These are phyloP conservation scores for Connochaetes taurinus DNA, from an alignment of 2,113 vertebrate genomes.

Conservation along the genomic window DNA sequence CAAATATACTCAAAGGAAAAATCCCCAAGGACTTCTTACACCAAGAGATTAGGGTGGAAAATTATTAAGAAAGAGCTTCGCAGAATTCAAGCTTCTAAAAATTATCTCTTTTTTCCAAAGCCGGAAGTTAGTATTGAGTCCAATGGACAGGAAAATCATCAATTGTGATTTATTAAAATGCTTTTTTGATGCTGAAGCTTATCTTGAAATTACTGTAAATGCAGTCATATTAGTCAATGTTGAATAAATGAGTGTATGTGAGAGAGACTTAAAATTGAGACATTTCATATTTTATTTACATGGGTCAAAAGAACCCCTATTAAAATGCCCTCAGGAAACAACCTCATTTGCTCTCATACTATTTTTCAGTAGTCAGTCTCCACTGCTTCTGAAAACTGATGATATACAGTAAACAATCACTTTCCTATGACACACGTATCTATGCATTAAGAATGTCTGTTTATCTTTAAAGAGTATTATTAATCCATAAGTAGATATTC, in stretches of 20 bases:
- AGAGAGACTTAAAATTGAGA: not conserved
- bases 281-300: constrained; percentile 25
- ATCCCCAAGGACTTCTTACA: not conserved
- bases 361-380: constrained; percentile 18
- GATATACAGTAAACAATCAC: not conserved
- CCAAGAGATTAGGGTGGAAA: not conserved
- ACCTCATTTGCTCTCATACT: not conserved
- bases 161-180: constrained; percentile 23
- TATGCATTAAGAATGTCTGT: not conserved
- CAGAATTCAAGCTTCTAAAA: constrained; percentile 13
- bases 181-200: not conserved
- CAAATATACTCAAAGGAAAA: constrained; percentile 22
- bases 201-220: constrained; percentile 18
- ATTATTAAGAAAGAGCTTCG: constrained; percentile 18
- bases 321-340: constrained; percentile 28
- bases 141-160: constrained; percentile 29
- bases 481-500: not conserved
- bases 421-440: not conserved
- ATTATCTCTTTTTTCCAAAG: constrained; percentile 6
- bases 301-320: not conserved
- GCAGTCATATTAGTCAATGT: not conserved
- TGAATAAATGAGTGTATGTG: not conserved
- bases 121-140: not conserved
- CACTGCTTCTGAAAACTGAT: not conserved
- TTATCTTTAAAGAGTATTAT: constrained; percentile 27